Percentiles rank a stretch among this genome's conserved stretches.
Evolutionary conservation across 2,888 invertebrate genomes (phyloP).

Genomic region (Elaeidobius kamerunicus): DNA sequence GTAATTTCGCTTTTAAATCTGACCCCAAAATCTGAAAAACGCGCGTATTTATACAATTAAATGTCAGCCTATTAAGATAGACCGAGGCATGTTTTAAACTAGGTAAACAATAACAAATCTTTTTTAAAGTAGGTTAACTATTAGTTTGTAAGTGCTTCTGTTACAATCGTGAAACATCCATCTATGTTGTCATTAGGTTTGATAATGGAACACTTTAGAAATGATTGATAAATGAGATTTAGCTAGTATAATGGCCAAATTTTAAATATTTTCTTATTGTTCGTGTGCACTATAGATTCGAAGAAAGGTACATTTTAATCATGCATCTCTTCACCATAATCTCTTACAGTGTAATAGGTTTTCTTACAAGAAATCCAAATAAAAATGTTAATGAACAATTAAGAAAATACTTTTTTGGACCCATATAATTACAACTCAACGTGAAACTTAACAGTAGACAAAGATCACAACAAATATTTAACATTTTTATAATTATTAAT

Average conservation of each 20-base stretch:
- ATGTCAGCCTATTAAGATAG: slow-evolving; percentile 14
- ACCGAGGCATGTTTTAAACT: background rate
- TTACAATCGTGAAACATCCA: background rate
- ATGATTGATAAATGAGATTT: background rate
- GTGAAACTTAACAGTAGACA: too few species aligned
- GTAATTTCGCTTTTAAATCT: slow-evolving; percentile 8
- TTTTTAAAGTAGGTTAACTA: slow-evolving; percentile 13
- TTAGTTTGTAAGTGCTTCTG: slow-evolving; percentile 9
- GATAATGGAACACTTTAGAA: background rate
- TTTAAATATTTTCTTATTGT: too few species aligned
- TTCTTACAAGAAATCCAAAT: too few species aligned
- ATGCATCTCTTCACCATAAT: too few species aligned
- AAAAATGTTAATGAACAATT: too few species aligned
- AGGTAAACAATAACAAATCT: slow-evolving; percentile 19
- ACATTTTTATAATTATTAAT: too few species aligned
- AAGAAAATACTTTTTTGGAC: too few species aligned
- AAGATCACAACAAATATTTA: too few species aligned
- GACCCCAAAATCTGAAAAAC: slow-evolving; percentile 20
- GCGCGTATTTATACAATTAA: slow-evolving; percentile 16
- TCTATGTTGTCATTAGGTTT: background rate
- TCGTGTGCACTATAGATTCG: too few species aligned
- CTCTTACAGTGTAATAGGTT: too few species aligned
- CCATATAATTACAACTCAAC: too few species aligned
- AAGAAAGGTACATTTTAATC: too few species aligned
- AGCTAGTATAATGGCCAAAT: background rate